A percentile compares a stretch with the other conserved stretches of the same genome.
Conservation (phyloP, 2,888 invertebrate genomes). For the Philereme vetulata region DNA sequence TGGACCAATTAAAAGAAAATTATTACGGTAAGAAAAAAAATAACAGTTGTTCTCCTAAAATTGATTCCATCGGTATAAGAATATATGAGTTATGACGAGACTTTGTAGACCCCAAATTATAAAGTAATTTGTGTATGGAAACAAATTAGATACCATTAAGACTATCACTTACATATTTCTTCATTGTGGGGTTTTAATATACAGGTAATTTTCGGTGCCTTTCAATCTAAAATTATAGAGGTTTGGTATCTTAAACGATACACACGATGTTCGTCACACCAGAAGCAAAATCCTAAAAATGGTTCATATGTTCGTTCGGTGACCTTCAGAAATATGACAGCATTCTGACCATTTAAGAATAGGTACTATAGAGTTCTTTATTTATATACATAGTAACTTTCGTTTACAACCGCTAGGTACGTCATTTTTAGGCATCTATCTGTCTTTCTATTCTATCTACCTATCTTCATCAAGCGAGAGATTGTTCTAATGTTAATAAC, state of each 20-base stretch:
- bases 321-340: not conserved
- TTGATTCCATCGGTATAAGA: not conserved
- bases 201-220: constrained; percentile 8
- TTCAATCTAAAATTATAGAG: constrained; percentile 13
- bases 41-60: too few species aligned
- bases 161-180: constrained; percentile 24
- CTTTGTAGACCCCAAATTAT: constrained; percentile 13
- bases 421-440: too few species aligned
- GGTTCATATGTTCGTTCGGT: not conserved
- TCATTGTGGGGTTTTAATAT: constrained; percentile 20
- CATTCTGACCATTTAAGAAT: not conserved
- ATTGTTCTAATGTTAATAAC: too few species aligned
- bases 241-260: not conserved
- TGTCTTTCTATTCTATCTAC: too few species aligned
- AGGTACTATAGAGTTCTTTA: too few species aligned
- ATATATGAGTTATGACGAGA: constrained; percentile 1
- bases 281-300: not conserved
- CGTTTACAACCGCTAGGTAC: too few species aligned
- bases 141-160: constrained; percentile 15
- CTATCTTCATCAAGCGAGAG: too few species aligned
- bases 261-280: constrained; percentile 1
- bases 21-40: too few species aligned
- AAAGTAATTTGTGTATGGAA: constrained; percentile 25
- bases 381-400: too few species aligned
- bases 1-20: too few species aligned